Base-by-base conservation (phyloP, 2,113 vertebrate species). In the Himantopus leucocephalus region DNA sequence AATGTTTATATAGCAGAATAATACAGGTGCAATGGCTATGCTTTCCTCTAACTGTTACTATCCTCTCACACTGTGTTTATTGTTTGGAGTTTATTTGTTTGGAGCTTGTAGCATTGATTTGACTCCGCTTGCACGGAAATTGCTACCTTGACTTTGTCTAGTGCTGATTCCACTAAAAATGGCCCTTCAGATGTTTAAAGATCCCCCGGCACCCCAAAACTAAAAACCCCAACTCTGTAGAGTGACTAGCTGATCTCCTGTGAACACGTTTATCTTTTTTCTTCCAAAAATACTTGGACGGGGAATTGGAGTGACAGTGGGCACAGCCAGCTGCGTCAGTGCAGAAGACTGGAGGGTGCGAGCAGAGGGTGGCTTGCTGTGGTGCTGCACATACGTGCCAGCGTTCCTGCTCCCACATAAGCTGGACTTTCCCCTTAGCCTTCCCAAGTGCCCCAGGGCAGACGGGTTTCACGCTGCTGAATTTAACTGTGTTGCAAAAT, bases 1-100 rank as follows among this genome's bases (percentile, higher is more conserved):
- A 85, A 85, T 91, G n/a, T 95, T 96, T 89, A 32, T 83, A 32
- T 19, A 93, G 53, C 45, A 86, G 50, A 94, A 70, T 88, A 72
- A 66, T 71, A 56, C 75, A 96, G 92, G 89, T 94, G 64, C 27
- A 67, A 50, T 0, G 4, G 79, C 66, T 88, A 41, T 60, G 34
- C 50, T 74, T 94, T 48, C 48, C 73, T 87, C 70, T 62, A 76
- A 71, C 29, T 79, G 3, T 39, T 74, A 45, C 4, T n/a, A 4
- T 20, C 21, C 39, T 85, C 41, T 88, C 66, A 79, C 4, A 11
- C 58, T 85, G 27, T 82, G 70, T 60, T 92, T 96, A 56, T 39
- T 93, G 34, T 15, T 30, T 81, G 52, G 27, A 71, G 35, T 23
- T 95, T 90, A 45, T 45, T 45, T 45, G 45, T 45, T 45, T 45